Evolutionary conservation across 2,888 invertebrate genomes (phyloP).

Genomic region (Metacarcinus magister): DNA sequence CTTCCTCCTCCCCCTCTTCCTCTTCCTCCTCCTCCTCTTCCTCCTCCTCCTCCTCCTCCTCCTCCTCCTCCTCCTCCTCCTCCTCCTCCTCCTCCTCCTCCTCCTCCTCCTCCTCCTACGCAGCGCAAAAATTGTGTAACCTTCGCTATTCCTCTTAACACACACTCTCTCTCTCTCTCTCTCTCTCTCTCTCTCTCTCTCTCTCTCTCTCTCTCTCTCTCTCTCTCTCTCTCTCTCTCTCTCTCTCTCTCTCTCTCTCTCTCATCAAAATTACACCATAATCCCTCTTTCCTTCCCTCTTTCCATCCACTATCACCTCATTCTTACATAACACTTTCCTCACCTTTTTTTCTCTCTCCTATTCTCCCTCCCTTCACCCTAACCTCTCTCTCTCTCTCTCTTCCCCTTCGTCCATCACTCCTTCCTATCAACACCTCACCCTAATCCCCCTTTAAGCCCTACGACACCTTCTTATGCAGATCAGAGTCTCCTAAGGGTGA

Average conservation of each 20-base stretch:
- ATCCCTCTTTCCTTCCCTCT: not conserved
- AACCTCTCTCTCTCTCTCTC: not conserved
- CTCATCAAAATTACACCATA: not conserved
- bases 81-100: not conserved
- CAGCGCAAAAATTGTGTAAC: too few relatives aligned
- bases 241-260: too few relatives aligned
- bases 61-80: not conserved
- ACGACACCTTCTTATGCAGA: not conserved
- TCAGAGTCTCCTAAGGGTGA: not conserved
- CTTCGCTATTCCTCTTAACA: too few relatives aligned
- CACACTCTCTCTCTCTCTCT: too few relatives aligned
- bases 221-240: too few relatives aligned
- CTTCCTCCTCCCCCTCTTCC: not conserved
- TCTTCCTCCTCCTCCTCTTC: not conserved
- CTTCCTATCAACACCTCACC: not conserved
- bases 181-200: too few relatives aligned
- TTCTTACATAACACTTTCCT: not conserved
- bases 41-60: not conserved
- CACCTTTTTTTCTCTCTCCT: not conserved
- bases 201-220: too few relatives aligned
- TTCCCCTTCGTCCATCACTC: not conserved
- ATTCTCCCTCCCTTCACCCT: not conserved
- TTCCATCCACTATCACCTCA: not conserved
- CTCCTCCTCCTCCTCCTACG: too few relatives aligned
- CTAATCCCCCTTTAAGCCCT: not conserved